Base-by-base conservation (phyloP, 2,797 vertebrate species). In the Cyprinella venusta region DNA sequence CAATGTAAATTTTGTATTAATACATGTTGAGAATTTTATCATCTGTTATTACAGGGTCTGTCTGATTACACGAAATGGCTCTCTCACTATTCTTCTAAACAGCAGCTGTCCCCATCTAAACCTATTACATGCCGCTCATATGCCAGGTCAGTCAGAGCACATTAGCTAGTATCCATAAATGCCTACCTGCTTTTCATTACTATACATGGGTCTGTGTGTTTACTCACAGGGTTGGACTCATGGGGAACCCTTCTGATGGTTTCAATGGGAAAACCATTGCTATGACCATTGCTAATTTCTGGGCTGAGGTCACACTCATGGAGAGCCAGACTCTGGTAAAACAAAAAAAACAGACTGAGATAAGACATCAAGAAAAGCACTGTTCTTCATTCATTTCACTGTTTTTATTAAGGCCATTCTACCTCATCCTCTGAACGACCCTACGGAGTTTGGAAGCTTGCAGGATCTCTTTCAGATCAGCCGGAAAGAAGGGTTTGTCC, bases 31-130 rank as follows among this genome's bases (percentile, higher is more conserved):
- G 13, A 12, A 67, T 40, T 42, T 45, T 33, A 45, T n/a, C 40
- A 63, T 61, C 38, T 80, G 18, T 12, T 52, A 0, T 84, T 70
- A 76, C 82, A 96, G 96, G 95, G 94, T 8, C 90, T 96, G 75
- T 93, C 93, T 4, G 95, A 96, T 88, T 96, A 96, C 89, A 95
- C 94, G n/a, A 95, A 94, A 90, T 96, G 96, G 95, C 92, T 96
- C 70, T 90, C 93, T 6, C 92, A 92, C 85, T 96, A 96, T 89
- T 95, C 95, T 64, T 90, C 91, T 79, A 95, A 94, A 85, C 92
- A 93, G 59, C 92, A 91, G 69, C 87, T 92, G 69, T 88, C 81
- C 2, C 85, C 89, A 5, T 91, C 91, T 48, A 92, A 92, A 64
- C 90, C 94, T 1, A 94, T 96, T 87, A 94, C 90, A 1, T 92